Evolutionary conservation across 2,888 invertebrate species (phyloP), one percentile per base, ranked within the genome.

Genomic region (Caenorhabditis uteleia): DNA sequence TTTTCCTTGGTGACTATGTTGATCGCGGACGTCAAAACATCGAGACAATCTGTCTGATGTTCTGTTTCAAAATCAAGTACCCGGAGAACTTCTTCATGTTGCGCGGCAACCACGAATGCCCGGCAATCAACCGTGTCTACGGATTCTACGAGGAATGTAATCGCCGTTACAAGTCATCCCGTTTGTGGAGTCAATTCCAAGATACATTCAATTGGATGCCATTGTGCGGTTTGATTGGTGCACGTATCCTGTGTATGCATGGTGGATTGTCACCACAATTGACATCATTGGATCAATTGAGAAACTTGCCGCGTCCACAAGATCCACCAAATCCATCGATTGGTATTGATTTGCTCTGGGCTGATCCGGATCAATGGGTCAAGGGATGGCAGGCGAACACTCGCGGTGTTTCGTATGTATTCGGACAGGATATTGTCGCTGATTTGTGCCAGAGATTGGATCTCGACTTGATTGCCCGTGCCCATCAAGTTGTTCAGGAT

Each of bases 381-480:
- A 74, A 75, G 62, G 71, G 68, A 46, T 68, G 68, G 68, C 68
- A 72, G 57, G 72, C 74, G 23, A 80, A 77, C 58, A 77, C 77
- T n/a, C 75, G 88, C 46, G 87, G 87, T 49, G 87, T 87, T 18
- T 87, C 86, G 18, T 88, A 85, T 79, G 86, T 86, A 36, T 88
- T 87, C 79, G 88, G 88, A 14, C 86, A 86, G 21, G 87, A 87
- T 68, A 84, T 87, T 26, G 87, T 88, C 10, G 79, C 84, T 40
- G 84, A 85, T 40, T 86, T 86, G 70, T 84, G 87, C 43, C 80
- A 84, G 53, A 83, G 84, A 55, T 85, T 87, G 69, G 85, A 86
- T 68, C 84, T 85, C 62, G 87, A 86, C 73, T 80, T 88, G 31
- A 85, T 88, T 51, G 87, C 86, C 12, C 70, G 79, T 18, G 79